phyloP scores from a whole-genome alignment of 1,140 invertebrate genomes.

The Ceratina calcarata region DNA sequence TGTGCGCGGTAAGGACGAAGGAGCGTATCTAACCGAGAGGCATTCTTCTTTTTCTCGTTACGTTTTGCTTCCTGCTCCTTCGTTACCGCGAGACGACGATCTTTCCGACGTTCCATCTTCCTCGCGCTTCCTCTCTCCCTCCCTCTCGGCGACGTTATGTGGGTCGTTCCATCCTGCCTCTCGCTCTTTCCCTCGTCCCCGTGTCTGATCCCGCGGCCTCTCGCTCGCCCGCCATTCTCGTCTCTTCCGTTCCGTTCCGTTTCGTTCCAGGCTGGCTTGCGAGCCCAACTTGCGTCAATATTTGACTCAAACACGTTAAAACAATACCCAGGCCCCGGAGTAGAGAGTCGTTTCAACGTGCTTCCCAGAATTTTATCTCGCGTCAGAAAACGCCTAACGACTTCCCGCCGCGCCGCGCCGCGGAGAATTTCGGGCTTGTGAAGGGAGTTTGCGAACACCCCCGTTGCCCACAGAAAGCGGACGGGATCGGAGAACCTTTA shows the following conservation, averaged over 20 bases:
- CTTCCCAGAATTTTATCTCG: conserved; percentile 80
- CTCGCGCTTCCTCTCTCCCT: conserved; percentile 29
- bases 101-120: conserved; percentile 12
- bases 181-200: neutral
- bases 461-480: neutral
- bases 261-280: conserved; percentile 65
- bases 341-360: conserved; percentile 76
- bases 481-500: conserved; percentile 42
- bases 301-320: conserved; percentile 81
- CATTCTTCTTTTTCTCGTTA: conserved; percentile 59
- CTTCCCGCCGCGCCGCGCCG: conserved; percentile 72
- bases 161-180: conserved; percentile 64
- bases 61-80: conserved; percentile 43
- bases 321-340: conserved; percentile 78
- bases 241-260: conserved; percentile 59
- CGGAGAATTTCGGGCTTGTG: conserved; percentile 65
- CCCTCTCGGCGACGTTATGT: conserved; percentile 59
- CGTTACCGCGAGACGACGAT: conserved; percentile 44
- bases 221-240: conserved; percentile 32
- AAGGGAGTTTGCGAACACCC: conserved; percentile 41
- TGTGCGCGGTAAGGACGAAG: neutral
- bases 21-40: neutral
- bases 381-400: conserved; percentile 76
- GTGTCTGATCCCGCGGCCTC: conserved; percentile 2
- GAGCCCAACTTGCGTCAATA: conserved; percentile 79